These are phyloP conservation scores for Paracentrotus lividus DNA, from an alignment of 53 echinoderm and acorn worm species.

Conservation along the genomic window DNA sequence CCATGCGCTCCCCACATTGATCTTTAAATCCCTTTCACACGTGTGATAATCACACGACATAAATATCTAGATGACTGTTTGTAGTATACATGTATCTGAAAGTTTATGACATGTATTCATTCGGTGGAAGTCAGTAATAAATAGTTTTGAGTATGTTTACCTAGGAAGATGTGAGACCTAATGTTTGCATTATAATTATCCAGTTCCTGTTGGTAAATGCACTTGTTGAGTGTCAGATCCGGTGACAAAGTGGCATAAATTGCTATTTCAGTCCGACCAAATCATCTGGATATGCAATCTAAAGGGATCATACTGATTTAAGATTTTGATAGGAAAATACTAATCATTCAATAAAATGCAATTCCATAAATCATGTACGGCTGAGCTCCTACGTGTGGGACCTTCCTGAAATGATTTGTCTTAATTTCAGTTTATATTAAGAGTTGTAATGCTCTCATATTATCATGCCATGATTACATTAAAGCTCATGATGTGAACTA, in stretches of 20 bases:
- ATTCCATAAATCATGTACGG: too few relatives aligned
- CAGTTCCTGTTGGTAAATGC: neutral
- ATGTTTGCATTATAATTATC: slow-evolving; percentile 17
- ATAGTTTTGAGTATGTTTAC: neutral
- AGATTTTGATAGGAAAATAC: too few relatives aligned
- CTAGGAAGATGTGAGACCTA: neutral
- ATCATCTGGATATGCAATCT: neutral
- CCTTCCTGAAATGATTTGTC: too few relatives aligned
- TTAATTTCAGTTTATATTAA: too few relatives aligned
- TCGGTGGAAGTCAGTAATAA: slow-evolving; percentile 1
- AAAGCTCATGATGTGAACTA: too few relatives aligned
- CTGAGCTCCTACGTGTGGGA: too few relatives aligned
- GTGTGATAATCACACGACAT: neutral
- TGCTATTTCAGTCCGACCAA: too few relatives aligned
- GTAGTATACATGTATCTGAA: neutral
- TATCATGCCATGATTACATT: too few relatives aligned
- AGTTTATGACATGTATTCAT: neutral
- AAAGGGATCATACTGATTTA: too few relatives aligned
- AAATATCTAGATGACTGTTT: slow-evolving; percentile 17
- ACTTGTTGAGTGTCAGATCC: neutral
- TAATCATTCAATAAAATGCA: too few relatives aligned
- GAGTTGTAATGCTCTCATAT: too few relatives aligned
- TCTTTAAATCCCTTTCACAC: slow-evolving; percentile 14
- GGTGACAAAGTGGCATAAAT: neutral
- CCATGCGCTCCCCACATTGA: neutral